These are phyloP conservation scores for Standfussiana lucernea DNA, from an alignment of 2,888 invertebrate species.

Conservation along the genomic window DNA sequence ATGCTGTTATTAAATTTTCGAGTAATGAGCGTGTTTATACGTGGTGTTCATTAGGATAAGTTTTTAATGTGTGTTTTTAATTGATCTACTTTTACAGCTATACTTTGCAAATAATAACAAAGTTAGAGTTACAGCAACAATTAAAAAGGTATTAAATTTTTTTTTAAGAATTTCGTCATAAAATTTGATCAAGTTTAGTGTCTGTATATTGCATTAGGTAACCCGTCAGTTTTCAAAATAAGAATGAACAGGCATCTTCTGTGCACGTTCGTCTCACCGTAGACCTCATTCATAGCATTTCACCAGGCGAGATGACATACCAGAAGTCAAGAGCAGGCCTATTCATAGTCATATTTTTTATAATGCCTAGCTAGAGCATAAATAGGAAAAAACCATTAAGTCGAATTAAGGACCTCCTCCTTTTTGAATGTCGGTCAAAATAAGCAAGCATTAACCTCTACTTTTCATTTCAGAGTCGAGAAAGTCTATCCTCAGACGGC, in stretches of 20 bases:
- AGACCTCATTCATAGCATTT: not conserved
- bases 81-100: not conserved
- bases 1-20: constrained; percentile 51
- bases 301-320: not conserved
- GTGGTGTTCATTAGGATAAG: constrained; percentile 1
- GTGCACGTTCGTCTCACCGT: not conserved
- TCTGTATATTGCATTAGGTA: not conserved
- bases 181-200: not conserved
- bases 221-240: not conserved
- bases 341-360: not conserved
- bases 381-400: not conserved
- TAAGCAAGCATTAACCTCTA: not conserved
- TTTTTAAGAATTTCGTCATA: not conserved
- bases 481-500: constrained; percentile 92
- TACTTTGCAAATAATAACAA: not conserved
- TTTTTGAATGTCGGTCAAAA: not conserved
- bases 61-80: constrained; percentile 2
- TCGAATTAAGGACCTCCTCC: not conserved
- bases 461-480: constrained; percentile 91
- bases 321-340: not conserved
- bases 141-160: not conserved
- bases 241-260: not conserved
- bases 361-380: not conserved
- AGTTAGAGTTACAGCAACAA: not conserved
- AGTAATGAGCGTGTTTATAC: constrained; percentile 17